phyloP scores from a whole-genome alignment of 2,113 vertebrate genomes.

The Shinisaurus crocodilurus region DNA sequence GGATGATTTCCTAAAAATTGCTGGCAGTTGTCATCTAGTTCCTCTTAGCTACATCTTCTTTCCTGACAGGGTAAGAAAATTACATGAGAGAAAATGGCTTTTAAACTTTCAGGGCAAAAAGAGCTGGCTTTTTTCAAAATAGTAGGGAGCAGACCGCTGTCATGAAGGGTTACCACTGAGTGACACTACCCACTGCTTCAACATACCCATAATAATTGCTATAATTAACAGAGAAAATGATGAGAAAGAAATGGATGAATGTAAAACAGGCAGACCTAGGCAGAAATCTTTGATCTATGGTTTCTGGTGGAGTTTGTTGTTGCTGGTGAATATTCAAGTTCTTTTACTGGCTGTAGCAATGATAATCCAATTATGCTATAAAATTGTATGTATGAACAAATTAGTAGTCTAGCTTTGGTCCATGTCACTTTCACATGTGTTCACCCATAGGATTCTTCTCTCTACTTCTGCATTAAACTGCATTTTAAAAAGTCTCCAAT shows the following conservation, averaged over 20 bases:
- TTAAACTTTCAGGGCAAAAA: neutral
- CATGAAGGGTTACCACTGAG: neutral
- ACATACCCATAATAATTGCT: neutral
- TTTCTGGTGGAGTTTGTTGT: neutral
- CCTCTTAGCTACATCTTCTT: constrained; percentile 17
- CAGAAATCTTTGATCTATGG: neutral
- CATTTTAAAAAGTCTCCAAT: no score
- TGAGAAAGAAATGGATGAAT: neutral
- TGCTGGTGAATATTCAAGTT: neutral
- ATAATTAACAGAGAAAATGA: constrained; percentile 5
- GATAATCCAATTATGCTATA: neutral
- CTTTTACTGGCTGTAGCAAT: neutral
- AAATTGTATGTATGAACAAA: neutral
- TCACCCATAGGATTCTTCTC: neutral
- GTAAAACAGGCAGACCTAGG: neutral
- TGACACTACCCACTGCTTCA: neutral
- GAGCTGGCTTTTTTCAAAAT: neutral
- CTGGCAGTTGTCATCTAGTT: constrained; percentile 7
- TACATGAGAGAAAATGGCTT: constrained; percentile 7
- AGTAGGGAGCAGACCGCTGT: neutral
- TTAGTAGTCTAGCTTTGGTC: neutral
- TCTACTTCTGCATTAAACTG: neutral
- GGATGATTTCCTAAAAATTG: constrained; percentile 41
- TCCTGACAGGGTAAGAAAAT: constrained; percentile 23
- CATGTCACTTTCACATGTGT: neutral